Evolutionary conservation across 2,888 invertebrate genomes (phyloP), one percentile per base, ranked within the genome.

Genomic region (Margaritifera margaritifera): DNA sequence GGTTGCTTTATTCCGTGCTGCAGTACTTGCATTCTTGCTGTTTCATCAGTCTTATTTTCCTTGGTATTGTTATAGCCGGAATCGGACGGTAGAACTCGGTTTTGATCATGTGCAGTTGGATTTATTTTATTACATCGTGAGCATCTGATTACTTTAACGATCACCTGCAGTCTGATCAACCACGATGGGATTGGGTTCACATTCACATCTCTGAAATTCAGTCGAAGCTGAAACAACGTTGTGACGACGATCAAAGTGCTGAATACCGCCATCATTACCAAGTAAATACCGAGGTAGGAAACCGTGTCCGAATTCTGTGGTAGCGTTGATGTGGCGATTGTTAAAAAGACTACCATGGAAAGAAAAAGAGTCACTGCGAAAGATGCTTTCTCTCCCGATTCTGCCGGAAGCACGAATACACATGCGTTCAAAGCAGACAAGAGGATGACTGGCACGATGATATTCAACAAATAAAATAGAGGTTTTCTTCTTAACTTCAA

Each of bases 321-420:
- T 19, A 77, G 65, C 27, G 74, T 72, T 4, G 77, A 62, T 51
- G 72, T 77, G n/a, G 74, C 69, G 6, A 77, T 72, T 0, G 77
- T 77, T 53, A 77, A 27, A 62, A 77, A 77, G 22, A 77, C 77
- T 4, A 74, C 74, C 51, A 77, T 71, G 6, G 77, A 70, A n/a
- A 77, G 64, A 52, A 77, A 77, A 24, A 67, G 65, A 2, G 74
- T 77, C 22, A 77, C 72, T 0, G 77, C 66, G n/a, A 74, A 67
- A 2, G 74, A 72, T 1, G 65, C 71, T 57, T 68, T 68, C 53
- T 72, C 77, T 6, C 77, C 77, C 8, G 77, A 77, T n/a, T 68
- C 52, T 2, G 70, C 71, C 42, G 77, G 77, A 25, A 77, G 66
- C 15, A 66, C 72, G 62, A 77, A 77, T 11, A 77, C 74, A 52